Evolutionary conservation across 2,888 invertebrate species (phyloP), one percentile per base, ranked within the genome.

Genomic region (Drosophila anceps): DNA sequence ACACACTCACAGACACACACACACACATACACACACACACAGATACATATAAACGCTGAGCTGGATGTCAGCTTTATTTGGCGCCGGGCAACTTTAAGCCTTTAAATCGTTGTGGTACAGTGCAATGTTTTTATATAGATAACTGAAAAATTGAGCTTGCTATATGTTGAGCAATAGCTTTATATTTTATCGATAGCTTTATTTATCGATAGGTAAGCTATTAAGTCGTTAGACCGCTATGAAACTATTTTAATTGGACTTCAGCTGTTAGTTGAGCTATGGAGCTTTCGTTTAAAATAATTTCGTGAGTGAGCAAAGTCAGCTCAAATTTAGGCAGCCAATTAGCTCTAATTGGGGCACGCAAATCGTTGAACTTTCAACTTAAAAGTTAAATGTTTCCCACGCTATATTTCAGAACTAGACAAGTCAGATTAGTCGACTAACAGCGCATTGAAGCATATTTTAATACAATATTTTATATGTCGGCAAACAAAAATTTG

Each of bases 81-180:
- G 24, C 51, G 20, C 8, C 37, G 43, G 43, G 9, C 44, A 39
- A 29, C 35, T 70, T 64, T 77, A 75, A 72, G 66, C 48, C 44
- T 35, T 71, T 74, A 64, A 70, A 60, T 29, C 44, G 41, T 15
- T 31, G 24, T n/a, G 55, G 7, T 7, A 24, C 20, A 33, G 15
- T n/a, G 43, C 9, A 31, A 55, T 41, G 41, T 10, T 54, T 37
- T 31, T 31, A 29, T 20, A 31, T 9, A 41, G 55, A 43, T 43
- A 57, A 27, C 53, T 54, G n/a, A 7, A 51, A 35, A 37, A n/a
- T 27, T 9, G 5, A 27, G 24, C 35, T 20, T 9, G 12, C 9
- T 24, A 20, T 13, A 20, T 41, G 13, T 6, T 50, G 31, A 50
- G 18, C n/a, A 31, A 50, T 31, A 31, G 31, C 12, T 31, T 31